Evolutionary conservation across 1,140 invertebrate species (phyloP).

Genomic region (Trissolcus basalis): DNA sequence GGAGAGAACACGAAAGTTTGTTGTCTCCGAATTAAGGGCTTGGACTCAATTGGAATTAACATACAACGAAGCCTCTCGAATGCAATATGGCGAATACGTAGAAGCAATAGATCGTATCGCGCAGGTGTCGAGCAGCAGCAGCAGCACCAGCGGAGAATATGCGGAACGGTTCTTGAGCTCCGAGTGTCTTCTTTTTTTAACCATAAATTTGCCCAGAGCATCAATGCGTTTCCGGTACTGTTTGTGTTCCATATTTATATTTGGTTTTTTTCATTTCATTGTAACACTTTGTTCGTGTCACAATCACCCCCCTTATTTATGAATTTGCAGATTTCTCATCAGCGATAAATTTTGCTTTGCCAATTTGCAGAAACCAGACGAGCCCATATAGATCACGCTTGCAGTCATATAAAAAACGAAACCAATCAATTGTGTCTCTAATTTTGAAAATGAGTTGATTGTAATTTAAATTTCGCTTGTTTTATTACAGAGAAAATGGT

Average conservation of each 20-base stretch:
- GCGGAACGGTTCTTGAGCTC: conserved; percentile 56
- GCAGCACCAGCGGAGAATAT: conserved; percentile 55
- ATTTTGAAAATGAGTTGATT: too few species aligned
- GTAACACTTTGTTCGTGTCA: conserved; percentile 44
- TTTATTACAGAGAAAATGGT: neutral
- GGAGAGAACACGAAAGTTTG: conserved; percentile 55
- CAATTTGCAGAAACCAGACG: neutral
- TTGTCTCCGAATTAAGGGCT: conserved; percentile 61
- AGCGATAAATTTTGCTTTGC: conserved; percentile 8
- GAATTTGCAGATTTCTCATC: conserved; percentile 17
- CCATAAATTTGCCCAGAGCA: conserved; percentile 60
- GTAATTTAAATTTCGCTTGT: neutral
- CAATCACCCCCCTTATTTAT: conserved; percentile 37
- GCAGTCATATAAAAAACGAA: too few species aligned
- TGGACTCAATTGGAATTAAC: conserved; percentile 62
- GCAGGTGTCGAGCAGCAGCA: conserved; percentile 61
- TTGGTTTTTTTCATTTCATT: conserved; percentile 31
- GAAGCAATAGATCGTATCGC: conserved; percentile 62
- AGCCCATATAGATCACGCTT: neutral
- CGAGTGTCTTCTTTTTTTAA: conserved; percentile 48
- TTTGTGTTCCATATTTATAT: conserved; percentile 48
- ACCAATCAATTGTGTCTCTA: too few species aligned
- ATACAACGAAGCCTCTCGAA: conserved; percentile 62
- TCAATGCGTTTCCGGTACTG: conserved; percentile 59
- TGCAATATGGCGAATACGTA: conserved; percentile 63